Conservation (phyloP, 2,113 vertebrate species). For the Eudyptes chrysolophus region DNA sequence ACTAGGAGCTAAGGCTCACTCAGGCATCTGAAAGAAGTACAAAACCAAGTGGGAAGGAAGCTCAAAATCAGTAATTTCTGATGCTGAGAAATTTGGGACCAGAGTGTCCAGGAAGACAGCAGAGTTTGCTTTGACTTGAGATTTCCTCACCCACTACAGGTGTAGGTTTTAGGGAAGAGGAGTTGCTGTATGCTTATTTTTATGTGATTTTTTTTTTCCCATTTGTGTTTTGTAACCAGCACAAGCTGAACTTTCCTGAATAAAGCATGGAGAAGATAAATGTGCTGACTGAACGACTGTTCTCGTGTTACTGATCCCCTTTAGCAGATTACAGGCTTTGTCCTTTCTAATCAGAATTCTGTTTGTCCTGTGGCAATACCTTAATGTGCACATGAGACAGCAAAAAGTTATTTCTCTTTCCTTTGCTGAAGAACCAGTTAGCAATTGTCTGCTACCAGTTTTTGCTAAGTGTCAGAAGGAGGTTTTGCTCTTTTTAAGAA, state of each 20-base stretch:
- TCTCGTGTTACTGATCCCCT: slow-evolving; percentile 42
- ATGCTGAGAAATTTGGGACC: not conserved
- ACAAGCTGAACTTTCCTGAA: slow-evolving; percentile 59
- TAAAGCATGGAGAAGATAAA: slow-evolving; percentile 49
- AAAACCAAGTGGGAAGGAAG: not conserved
- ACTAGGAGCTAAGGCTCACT: not conserved
- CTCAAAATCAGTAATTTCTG: not conserved
- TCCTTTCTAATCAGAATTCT: slow-evolving; percentile 52
- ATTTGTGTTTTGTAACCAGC: not conserved
- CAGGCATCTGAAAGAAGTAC: not conserved
- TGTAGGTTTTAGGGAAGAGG: not conserved
- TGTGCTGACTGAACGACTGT: slow-evolving; percentile 40
- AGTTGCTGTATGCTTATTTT: not conserved
- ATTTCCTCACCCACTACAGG: not conserved
- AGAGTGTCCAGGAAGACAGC: no score
- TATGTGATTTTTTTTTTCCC: not conserved
- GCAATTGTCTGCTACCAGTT: not conserved
- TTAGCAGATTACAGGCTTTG: slow-evolving; percentile 46
- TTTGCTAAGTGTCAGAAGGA: not conserved
- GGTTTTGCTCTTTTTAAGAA: not conserved
- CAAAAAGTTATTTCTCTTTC: slow-evolving; percentile 1
- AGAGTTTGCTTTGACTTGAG: not conserved
- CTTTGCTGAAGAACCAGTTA: not conserved
- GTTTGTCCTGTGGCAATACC: slow-evolving; percentile 33
- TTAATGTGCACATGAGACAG: slow-evolving; percentile 15